These are phyloP conservation scores for Eurypyga helias DNA, from an alignment of 2,113 vertebrate genomes.

Conservation along the genomic window DNA sequence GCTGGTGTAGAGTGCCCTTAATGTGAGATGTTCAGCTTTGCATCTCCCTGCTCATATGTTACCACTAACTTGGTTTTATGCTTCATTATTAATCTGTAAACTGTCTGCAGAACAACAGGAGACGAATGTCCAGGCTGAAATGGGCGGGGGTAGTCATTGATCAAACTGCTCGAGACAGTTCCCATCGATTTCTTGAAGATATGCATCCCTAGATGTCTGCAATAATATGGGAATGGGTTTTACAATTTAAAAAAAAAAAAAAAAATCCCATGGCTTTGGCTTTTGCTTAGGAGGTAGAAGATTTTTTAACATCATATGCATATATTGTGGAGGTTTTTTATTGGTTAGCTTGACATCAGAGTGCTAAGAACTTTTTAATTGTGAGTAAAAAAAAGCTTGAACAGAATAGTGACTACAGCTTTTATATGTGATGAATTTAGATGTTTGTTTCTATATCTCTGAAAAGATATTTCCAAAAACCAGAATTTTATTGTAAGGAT, in stretches of 20 bases:
- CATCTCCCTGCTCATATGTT: conserved; percentile 26
- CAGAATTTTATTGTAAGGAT: not conserved
- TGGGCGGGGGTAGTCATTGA: conserved; percentile 18
- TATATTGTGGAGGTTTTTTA: not conserved
- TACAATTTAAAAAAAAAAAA: not conserved
- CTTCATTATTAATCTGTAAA: conserved; percentile 70
- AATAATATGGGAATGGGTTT: not conserved
- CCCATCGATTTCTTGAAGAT: conserved; percentile 27
- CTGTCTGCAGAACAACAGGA: conserved; percentile 57
- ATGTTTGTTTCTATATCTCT: not conserved
- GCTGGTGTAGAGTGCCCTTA: not conserved
- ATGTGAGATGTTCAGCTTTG: conserved; percentile 37
- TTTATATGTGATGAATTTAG: not conserved
- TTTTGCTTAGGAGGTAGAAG: not conserved
- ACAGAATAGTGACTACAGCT: not conserved
- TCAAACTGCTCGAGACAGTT: conserved; percentile 49
- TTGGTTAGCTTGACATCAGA: accelerated
- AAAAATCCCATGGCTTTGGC: not conserved
- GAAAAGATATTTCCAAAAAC: not conserved
- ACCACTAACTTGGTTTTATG: conserved; percentile 61
- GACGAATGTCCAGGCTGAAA: conserved; percentile 49
- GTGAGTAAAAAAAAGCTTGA: not conserved
- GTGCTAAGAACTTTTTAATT: not conserved
- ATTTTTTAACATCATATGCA: not conserved
- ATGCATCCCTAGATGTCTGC: not conserved